Evolutionary conservation across 1,140 invertebrate species (phyloP).

Genomic region (Aphelenchoides avenae): DNA sequence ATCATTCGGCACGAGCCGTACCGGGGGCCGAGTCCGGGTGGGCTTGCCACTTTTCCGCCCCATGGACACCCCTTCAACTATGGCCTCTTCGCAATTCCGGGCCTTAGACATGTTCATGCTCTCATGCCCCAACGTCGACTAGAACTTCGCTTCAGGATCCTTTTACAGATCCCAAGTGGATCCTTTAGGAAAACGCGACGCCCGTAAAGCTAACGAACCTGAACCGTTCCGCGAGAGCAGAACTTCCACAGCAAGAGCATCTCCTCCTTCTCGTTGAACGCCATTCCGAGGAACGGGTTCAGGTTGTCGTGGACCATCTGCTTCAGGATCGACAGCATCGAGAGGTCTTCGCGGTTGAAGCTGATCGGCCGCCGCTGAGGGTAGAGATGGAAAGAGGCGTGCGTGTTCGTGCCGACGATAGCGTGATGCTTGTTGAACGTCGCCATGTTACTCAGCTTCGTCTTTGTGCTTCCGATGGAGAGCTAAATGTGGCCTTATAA

Average conservation of each 20-base stretch:
- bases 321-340: constrained; percentile 46
- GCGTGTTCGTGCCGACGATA: constrained; percentile 58
- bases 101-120: too few species aligned
- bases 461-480: constrained; percentile 54
- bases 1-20: too few species aligned
- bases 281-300: constrained; percentile 56
- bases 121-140: too few species aligned
- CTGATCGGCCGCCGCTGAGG: constrained; percentile 53
- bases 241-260: constrained; percentile 59
- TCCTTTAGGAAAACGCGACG: too few species aligned
- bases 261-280: constrained; percentile 58
- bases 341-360: constrained; percentile 47
- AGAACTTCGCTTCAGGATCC: too few species aligned
- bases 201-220: constrained; percentile 33
- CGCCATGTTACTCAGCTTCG: constrained; percentile 55
- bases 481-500: too few species aligned
- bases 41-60: too few species aligned
- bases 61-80: too few species aligned
- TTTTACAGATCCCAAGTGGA: too few species aligned
- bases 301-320: constrained; percentile 55
- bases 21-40: too few species aligned
- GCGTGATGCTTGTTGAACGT: constrained; percentile 56
- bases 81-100: too few species aligned
- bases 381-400: constrained; percentile 56
- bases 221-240: constrained; percentile 55